These are phyloP conservation scores for Hydractinia echinata DNA, from an alignment of 30 jellyfish, hydroid and myxozoan species.

Conservation along the genomic window DNA sequence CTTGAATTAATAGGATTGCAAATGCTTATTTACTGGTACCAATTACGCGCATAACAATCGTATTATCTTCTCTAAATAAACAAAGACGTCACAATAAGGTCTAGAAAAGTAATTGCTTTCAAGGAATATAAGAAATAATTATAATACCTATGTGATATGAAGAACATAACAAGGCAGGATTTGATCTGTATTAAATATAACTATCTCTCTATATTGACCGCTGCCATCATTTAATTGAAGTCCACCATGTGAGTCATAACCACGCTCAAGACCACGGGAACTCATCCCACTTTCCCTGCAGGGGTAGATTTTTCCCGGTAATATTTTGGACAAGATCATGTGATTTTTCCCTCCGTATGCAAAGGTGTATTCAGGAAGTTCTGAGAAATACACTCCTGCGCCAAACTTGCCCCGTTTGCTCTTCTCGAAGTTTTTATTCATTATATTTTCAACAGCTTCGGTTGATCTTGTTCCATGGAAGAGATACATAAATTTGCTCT, in stretches of 20 bases:
- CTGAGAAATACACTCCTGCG: conserved; percentile 24
- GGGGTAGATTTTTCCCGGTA: background rate
- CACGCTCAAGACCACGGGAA: background rate
- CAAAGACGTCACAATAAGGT: no score
- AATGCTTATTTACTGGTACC: no score
- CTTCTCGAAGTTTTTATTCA: conserved; percentile 15
- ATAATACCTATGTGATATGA: background rate
- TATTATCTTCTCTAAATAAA: no score
- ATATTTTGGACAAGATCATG: conserved; percentile 2
- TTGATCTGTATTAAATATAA: conserved; percentile 6
- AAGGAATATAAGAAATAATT: no score
- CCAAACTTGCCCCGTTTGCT: conserved; percentile 20
- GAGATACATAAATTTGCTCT: conserved; percentile 28
- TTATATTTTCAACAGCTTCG: conserved; percentile 1
- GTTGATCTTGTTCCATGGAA: conserved; percentile 55
- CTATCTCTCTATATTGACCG: background rate
- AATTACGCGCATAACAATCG: no score
- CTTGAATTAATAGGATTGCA: no score
- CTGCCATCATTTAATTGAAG: background rate
- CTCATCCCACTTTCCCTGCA: background rate
- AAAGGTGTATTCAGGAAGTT: conserved; percentile 11
- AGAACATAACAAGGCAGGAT: conserved; percentile 17
- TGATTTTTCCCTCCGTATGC: background rate
- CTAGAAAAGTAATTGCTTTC: no score
- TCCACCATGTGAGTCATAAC: conserved; percentile 25